Evolutionary conservation across 2,888 invertebrate species (phyloP).

Genomic region (Dastarcus helophoroides): DNA sequence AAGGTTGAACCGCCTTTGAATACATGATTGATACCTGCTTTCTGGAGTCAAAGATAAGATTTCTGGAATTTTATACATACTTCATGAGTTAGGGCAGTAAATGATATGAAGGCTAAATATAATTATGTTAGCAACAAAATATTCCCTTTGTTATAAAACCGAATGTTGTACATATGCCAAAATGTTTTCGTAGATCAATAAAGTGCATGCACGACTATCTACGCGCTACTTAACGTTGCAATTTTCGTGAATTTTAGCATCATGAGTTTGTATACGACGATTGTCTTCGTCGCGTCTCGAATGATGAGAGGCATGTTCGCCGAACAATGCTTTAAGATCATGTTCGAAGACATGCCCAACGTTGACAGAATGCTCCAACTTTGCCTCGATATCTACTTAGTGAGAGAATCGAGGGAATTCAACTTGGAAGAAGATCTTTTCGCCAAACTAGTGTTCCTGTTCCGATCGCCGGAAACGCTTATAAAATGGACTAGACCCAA

Average conservation of each 20-base stretch:
- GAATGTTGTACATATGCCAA: no score
- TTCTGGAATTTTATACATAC: no score
- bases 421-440: conserved; percentile 93
- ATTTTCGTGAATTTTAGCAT: conserved; percentile 77
- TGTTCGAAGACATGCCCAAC: conserved; percentile 81
- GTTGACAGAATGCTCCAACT: conserved; percentile 74
- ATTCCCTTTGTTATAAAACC: no score
- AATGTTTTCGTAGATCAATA: no score
- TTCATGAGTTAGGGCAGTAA: no score
- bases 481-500: conserved; percentile 68
- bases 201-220: no score
- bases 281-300: conserved; percentile 87
- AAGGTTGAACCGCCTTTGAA: no score
- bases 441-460: conserved; percentile 95
- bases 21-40: no score
- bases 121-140: no score
- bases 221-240: no score
- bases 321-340: conserved; percentile 79
- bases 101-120: no score
- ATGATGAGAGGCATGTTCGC: conserved; percentile 81
- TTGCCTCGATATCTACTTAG: conserved; percentile 76
- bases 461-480: conserved; percentile 93
- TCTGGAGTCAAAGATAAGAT: no score
- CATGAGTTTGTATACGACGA: conserved; percentile 89
- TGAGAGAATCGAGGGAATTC: conserved; percentile 87